These are phyloP conservation scores for Cephus pygmeus DNA, from an alignment of 2,888 invertebrate species.

Conservation along the genomic window DNA sequence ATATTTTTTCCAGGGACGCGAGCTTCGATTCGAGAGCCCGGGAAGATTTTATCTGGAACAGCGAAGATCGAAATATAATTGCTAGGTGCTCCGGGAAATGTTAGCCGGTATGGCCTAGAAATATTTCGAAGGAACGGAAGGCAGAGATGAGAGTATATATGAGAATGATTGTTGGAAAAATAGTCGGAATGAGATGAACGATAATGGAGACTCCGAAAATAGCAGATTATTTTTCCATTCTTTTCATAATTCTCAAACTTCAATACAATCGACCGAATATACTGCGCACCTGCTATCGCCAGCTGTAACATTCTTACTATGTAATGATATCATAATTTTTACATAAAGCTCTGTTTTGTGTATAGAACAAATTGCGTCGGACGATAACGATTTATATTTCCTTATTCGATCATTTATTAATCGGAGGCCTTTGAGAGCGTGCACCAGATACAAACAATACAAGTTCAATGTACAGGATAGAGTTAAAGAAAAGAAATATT, in stretches of 20 bases:
- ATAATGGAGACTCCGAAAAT: background rate
- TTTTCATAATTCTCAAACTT: constrained; percentile 32
- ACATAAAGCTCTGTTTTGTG: constrained; percentile 18
- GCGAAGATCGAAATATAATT: background rate
- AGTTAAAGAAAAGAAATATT: constrained; percentile 11
- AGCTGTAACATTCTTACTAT: background rate
- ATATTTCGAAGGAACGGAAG: constrained; percentile 3
- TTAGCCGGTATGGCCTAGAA: background rate
- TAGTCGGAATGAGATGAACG: background rate
- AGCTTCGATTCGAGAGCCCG: constrained; percentile 1
- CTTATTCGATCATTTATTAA: constrained; percentile 9
- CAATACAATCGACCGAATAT: constrained; percentile 32
- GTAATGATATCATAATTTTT: constrained; percentile 9
- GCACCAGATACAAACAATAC: constrained; percentile 10
- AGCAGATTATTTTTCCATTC: background rate
- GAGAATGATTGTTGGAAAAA: background rate
- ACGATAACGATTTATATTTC: background rate
- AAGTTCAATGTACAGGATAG: background rate
- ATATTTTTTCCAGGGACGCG: background rate
- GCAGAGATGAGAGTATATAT: background rate
- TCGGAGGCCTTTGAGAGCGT: constrained; percentile 12
- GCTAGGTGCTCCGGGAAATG: background rate
- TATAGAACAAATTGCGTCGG: background rate
- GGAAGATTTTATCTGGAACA: constrained; percentile 27
- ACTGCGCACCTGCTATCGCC: constrained; percentile 25